These are phyloP conservation scores for Microctonus brassicae DNA, from an alignment of 2,888 invertebrate genomes.

Conservation along the genomic window DNA sequence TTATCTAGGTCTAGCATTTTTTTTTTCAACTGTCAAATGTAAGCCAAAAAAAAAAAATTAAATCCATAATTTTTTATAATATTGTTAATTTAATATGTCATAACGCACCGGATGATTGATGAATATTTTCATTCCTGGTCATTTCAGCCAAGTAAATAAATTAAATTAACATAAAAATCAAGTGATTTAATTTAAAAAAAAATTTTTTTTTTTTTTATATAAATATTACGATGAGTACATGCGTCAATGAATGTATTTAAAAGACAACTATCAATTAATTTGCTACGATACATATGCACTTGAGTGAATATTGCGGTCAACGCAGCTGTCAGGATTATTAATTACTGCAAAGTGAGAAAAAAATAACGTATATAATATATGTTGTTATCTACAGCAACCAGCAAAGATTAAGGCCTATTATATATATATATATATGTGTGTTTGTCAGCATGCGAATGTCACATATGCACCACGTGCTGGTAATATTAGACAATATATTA, in stretches of 20 bases:
- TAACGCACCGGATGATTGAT: no score
- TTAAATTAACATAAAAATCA: no score
- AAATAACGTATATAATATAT: not conserved
- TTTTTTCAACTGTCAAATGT: not conserved
- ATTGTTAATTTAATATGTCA: not conserved
- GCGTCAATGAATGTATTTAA: not conserved
- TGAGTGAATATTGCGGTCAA: constrained; percentile 7
- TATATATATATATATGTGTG: not conserved
- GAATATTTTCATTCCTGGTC: no score
- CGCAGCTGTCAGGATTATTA: constrained; percentile 9
- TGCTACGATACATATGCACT: not conserved
- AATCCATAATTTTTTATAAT: constrained; percentile 7
- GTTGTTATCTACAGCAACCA: not conserved
- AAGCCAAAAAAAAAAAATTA: not conserved
- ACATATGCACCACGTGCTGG: not conserved
- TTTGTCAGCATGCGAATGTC: constrained; percentile 9
- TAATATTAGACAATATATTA: not conserved
- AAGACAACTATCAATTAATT: constrained; percentile 1
- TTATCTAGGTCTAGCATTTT: constrained; percentile 42
- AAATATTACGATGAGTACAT: not conserved
- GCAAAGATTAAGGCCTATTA: not conserved
- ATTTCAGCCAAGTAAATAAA: no score
- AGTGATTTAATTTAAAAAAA: not conserved
- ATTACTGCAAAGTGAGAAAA: not conserved
- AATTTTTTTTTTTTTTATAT: not conserved